Conservation (phyloP, 35 echinoderm and acorn worm genomes). For the Strongylocentrotus purpuratus region DNA sequence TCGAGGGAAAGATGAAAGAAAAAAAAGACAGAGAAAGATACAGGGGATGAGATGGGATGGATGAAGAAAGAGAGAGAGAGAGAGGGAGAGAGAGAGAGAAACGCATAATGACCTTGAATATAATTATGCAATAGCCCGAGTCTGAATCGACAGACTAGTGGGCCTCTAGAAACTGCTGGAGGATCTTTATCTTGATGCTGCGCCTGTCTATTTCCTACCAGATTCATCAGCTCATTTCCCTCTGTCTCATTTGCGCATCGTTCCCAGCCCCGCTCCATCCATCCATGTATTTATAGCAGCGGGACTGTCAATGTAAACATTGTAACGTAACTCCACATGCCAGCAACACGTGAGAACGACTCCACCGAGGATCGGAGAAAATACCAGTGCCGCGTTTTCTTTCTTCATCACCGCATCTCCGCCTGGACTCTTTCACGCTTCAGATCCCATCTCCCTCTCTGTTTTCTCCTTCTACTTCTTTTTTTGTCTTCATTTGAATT, state of each 20-base stretch:
- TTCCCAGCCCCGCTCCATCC: not conserved
- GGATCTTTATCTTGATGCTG: not conserved
- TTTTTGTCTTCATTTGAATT: not conserved
- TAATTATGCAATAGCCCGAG: not conserved
- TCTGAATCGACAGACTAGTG: not conserved
- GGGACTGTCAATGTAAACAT: not conserved
- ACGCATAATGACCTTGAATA: not conserved
- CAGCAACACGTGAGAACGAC: not conserved
- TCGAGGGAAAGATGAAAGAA: not conserved
- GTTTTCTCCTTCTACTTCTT: not conserved
- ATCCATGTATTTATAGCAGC: not conserved
- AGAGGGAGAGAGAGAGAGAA: too few relatives aligned
- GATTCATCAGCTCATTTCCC: not conserved
- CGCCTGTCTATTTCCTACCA: not conserved
- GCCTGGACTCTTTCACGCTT: not conserved
- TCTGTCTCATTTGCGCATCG: not conserved
- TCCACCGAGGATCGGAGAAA: not conserved
- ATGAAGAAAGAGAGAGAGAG: too few relatives aligned
- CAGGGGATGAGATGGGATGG: too few relatives aligned
- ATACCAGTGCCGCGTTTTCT: not conserved
- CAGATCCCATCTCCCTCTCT: not conserved
- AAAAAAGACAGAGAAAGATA: too few relatives aligned
- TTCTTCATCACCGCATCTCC: not conserved
- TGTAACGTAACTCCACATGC: not conserved
- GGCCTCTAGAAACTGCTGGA: not conserved